Conservation (phyloP, 2,888 invertebrate species). For the Hemithea aestivaria region DNA sequence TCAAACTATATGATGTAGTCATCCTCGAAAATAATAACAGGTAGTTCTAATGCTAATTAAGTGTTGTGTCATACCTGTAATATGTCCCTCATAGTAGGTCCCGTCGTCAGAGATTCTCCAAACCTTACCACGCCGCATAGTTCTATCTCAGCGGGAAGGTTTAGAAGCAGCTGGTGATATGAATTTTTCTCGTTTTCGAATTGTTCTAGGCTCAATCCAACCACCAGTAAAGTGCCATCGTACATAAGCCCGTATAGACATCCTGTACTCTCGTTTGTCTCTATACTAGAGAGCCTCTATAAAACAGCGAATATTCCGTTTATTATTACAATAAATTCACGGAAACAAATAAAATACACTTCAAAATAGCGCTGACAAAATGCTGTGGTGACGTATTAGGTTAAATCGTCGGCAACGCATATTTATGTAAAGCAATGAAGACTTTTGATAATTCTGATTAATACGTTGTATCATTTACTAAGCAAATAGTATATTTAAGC, state of each 20-base stretch:
- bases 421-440: background rate
- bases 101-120: conserved; percentile 78
- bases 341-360: conserved; percentile 1
- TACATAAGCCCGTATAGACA: conserved; percentile 87
- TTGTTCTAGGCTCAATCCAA: conserved; percentile 83
- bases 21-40: no score
- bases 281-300: conserved; percentile 83
- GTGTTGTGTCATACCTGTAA: no score
- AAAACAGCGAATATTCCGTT: conserved; percentile 23
- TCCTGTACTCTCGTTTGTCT: conserved; percentile 81
- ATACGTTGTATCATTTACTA: background rate
- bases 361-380: conserved; percentile 17
- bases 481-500: no score
- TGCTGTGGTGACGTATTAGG: conserved; percentile 50
- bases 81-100: conserved; percentile 81
- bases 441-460: background rate
- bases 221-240: conserved; percentile 83
- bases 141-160: conserved; percentile 87
- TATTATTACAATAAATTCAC: background rate
- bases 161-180: conserved; percentile 77
- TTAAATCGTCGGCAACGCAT: conserved; percentile 16
- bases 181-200: conserved; percentile 76
- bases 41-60: no score
- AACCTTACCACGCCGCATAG: conserved; percentile 86
- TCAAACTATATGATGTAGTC: background rate